These are phyloP conservation scores for Oopsacas minuta DNA, from an alignment of 37 sponge, comb jelly and placozoan genomes.

Conservation along the genomic window DNA sequence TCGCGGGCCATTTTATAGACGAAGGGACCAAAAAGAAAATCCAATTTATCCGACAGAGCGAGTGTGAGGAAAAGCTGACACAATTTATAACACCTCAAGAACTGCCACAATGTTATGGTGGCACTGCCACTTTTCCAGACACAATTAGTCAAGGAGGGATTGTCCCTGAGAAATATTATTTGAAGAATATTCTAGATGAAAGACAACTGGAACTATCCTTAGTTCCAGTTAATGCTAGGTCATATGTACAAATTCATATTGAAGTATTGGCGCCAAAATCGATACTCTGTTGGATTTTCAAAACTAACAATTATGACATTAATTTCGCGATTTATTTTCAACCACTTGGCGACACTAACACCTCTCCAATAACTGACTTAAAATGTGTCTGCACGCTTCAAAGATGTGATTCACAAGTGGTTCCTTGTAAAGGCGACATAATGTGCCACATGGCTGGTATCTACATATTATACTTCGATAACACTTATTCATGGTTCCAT, in stretches of 20 bases:
- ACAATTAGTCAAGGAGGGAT: not conserved
- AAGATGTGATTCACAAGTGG: not conserved
- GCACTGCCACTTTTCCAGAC: not conserved
- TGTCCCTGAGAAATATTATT: not conserved
- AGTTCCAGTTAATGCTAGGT: not conserved
- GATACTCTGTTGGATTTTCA: not conserved
- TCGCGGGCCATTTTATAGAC: not conserved
- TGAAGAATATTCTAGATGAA: constrained; percentile 3
- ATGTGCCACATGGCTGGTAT: not conserved
- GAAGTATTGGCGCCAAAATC: not conserved
- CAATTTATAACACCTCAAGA: not conserved
- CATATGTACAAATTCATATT: not conserved
- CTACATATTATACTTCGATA: not conserved
- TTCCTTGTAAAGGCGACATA: not conserved
- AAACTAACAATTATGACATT: not conserved
- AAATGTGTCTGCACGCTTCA: not conserved
- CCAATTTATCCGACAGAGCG: not conserved
- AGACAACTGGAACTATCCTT: not conserved
- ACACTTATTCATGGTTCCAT: not conserved
- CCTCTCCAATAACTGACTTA: not conserved
- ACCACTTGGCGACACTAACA: not conserved
- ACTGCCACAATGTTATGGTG: not conserved
- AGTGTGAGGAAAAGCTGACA: not conserved
- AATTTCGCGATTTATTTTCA: not conserved
- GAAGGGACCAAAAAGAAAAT: constrained; percentile 9